Evolutionary conservation across 2,888 invertebrate genomes (phyloP), one percentile per base, ranked within the genome.

Genomic region (Plebejus anna): DNA sequence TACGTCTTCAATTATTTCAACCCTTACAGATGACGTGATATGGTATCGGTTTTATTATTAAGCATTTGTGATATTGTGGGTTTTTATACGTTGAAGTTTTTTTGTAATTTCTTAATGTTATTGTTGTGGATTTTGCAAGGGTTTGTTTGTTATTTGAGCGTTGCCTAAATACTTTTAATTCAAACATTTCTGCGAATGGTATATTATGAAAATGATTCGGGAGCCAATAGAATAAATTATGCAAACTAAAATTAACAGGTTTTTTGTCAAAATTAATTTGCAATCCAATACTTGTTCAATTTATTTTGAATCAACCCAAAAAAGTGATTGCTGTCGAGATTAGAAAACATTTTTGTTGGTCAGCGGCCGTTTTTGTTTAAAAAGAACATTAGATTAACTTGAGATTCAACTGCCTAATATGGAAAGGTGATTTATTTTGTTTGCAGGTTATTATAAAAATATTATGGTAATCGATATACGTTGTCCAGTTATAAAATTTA

Each of bases 1-100:
- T 42, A 42, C 47, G 9, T 47, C 3, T 47, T 47, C 9, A 47
- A 92, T 93, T 93, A 92, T 92, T 88, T 86, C 86, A 89, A 92
- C 93, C 93, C 92, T 92, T 91, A 93, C 85, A 91, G 93, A 93
- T 94, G 92, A 91, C 90, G 90, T 85, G 93, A 93, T 93, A 93
- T 79, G 88, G 82, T 89, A 66, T 36, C 32, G 66, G 32, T 66
- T 66, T 32, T 22, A 22, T 22, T 22, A 22, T 22, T 66, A 9
- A 13, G 28, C 32, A 22, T 91, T 89, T 89, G 82, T 85, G 83
- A 86, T 90, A 16, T 55, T 55, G 55, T 55, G 3, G 13, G 55
- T 4, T 55, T 16, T 55, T 55, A 13, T 55, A 16, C 4, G 55
- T 55, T 16, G 55, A 55, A 55, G 90, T 91, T 89, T 86, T 86